These are phyloP conservation scores for Urocitellus parryii DNA, from an alignment of 2,113 vertebrate genomes.

Conservation along the genomic window DNA sequence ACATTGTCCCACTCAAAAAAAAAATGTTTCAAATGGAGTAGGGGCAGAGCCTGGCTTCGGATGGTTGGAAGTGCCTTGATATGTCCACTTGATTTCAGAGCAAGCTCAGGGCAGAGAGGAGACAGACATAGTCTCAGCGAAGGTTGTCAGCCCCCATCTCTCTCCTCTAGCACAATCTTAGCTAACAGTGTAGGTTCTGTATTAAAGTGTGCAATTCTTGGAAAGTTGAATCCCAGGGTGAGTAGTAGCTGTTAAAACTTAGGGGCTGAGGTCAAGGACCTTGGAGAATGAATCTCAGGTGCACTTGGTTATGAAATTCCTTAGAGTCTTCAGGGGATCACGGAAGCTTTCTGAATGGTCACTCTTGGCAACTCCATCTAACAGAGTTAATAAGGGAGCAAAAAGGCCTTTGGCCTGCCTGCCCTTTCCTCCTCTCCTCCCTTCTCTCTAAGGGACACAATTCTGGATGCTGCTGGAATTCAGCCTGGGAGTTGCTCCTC, in stretches of 20 bases:
- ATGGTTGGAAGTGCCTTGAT: neutral
- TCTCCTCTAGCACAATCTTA: neutral
- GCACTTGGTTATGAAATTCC: neutral
- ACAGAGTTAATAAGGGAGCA: neutral
- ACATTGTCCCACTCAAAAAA: neutral
- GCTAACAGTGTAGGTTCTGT: neutral
- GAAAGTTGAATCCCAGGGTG: neutral
- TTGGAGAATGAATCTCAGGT: neutral
- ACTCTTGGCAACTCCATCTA: neutral
- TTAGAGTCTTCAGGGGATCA: neutral
- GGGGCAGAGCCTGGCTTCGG: neutral
- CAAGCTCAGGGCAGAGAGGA: neutral
- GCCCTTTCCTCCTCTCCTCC: neutral
- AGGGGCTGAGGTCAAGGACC: neutral
- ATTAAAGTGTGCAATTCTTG: neutral
- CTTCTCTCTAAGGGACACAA: neutral
- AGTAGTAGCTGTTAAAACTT: neutral
- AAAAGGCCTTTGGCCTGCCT: neutral
- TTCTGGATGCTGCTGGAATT: accelerated
- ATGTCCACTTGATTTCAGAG: neutral
- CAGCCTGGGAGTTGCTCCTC: neutral
- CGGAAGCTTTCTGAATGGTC: neutral
- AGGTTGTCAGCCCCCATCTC: neutral
- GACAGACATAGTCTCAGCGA: neutral
- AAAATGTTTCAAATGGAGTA: neutral